Percentiles rank a stretch among this genome's conserved stretches.
Conservation (phyloP, 2,113 vertebrate genomes). For the Scomber japonicus region DNA sequence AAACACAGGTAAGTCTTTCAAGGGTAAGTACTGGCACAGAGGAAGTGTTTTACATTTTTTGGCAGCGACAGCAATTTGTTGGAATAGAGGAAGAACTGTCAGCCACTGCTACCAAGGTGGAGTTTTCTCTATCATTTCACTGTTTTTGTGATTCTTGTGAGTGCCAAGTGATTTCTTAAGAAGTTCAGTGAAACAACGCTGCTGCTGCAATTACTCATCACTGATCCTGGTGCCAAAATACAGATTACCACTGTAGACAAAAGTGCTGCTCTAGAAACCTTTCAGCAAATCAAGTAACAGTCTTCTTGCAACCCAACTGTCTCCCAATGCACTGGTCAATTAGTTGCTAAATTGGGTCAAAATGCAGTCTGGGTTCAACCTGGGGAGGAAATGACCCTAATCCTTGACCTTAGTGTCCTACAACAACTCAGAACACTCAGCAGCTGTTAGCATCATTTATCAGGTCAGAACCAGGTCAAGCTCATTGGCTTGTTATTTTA, state of each 20-base stretch:
- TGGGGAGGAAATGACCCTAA: conserved; percentile 40
- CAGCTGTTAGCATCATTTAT: conserved; percentile 63
- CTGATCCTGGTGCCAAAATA: not conserved
- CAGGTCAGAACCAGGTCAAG: conserved; percentile 56
- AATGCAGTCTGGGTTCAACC: conserved; percentile 23
- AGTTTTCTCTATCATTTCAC: not conserved
- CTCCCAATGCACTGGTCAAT: conserved; percentile 3
- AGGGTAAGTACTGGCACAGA: not conserved
- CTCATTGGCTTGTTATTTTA: conserved; percentile 48
- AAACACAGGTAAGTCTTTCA: not conserved
- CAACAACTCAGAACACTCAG: conserved; percentile 51
- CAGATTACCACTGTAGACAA: not conserved
- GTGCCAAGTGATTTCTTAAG: conserved; percentile 4
- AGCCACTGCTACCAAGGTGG: not conserved
- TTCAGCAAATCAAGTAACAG: not conserved
- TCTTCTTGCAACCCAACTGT: not conserved
- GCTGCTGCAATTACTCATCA: not conserved
- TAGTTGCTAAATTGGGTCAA: conserved; percentile 33
- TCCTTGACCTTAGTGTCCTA: conserved; percentile 49
- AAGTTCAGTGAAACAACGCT: not conserved
- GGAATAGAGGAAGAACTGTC: conserved; percentile 6
- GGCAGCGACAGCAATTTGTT: not conserved
- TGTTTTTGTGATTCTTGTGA: not conserved
- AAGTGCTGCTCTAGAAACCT: not conserved
- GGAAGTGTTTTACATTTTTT: not conserved